A percentile compares a stretch with the other conserved stretches of the same genome.
Evolutionary conservation across 2,113 vertebrate genomes (phyloP).

Genomic region (Hippolais icterina): DNA sequence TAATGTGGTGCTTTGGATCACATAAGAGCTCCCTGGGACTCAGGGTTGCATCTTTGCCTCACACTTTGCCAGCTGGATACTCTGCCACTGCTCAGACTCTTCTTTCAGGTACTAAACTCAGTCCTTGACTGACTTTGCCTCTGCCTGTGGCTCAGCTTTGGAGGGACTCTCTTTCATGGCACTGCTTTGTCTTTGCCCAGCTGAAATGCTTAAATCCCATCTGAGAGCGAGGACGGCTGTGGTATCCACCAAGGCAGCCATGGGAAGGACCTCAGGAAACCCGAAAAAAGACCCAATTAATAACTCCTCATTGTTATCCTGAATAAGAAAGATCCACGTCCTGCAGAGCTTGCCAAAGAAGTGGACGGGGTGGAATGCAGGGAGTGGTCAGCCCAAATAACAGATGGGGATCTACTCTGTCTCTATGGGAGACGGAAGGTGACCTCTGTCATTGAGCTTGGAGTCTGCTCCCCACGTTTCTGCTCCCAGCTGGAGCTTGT

Average conservation of each 20-base stretch:
- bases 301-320: constrained; percentile 59
- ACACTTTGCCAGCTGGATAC: not conserved
- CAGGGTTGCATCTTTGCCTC: not conserved
- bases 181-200: not conserved
- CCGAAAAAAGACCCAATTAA: constrained; percentile 59
- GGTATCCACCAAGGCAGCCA: not conserved
- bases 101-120: not conserved
- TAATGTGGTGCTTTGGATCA: not conserved
- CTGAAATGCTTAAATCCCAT: not conserved
- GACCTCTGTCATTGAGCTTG: constrained; percentile 61
- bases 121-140: not conserved
- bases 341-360: constrained; percentile 54
- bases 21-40: not conserved
- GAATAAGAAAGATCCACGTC: constrained; percentile 63
- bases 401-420: constrained; percentile 69
- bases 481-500: not conserved
- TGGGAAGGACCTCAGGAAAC: constrained; percentile 59
- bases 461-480: constrained; percentile 32
- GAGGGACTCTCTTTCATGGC: not conserved
- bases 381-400: constrained; percentile 70
- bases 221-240: not conserved
- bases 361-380: constrained; percentile 62
- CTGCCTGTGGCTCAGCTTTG: not conserved
- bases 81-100: not conserved
- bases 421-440: constrained; percentile 67